Evolutionary conservation across 2,113 vertebrate species (phyloP).

Genomic region (Cinclus mexicanus): DNA sequence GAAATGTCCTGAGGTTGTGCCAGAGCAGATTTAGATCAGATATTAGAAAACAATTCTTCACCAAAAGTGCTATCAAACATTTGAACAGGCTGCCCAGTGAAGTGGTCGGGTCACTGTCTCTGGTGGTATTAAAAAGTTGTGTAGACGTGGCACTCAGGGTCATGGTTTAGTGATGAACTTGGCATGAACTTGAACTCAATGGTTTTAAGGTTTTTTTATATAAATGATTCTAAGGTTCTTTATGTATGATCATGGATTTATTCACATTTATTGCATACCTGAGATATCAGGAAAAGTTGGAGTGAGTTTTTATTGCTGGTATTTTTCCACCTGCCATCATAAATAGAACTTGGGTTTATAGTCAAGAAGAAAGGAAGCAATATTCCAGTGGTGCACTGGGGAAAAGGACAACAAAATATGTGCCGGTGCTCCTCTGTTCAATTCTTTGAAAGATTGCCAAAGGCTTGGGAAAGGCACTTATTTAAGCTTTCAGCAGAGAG

Average conservation of each 20-base stretch:
- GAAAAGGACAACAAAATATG: not conserved
- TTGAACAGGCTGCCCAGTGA: not conserved
- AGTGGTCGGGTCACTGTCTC: fast-evolving
- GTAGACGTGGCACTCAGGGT: not conserved
- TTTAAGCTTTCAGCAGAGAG: not conserved
- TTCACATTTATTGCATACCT: not conserved
- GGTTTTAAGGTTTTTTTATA: not conserved
- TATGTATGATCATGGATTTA: not conserved
- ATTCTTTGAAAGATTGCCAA: not conserved
- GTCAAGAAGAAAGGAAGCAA: not conserved
- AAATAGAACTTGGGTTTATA: not conserved
- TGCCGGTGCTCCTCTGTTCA: not conserved
- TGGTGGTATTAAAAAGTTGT: not conserved
- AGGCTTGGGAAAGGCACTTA: not conserved
- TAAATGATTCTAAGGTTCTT: not conserved
- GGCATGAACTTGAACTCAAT: not conserved
- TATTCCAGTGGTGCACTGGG: not conserved
- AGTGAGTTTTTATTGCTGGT: not conserved
- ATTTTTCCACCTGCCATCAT: not conserved
- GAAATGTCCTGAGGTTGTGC: not conserved
- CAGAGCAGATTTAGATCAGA: not conserved
- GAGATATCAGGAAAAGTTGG: not conserved
- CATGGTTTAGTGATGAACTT: not conserved
- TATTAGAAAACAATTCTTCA: not conserved
- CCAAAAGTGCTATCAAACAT: not conserved